Evolutionary conservation across 2,888 invertebrate genomes (phyloP).

Genomic region (Allacma fusca): DNA sequence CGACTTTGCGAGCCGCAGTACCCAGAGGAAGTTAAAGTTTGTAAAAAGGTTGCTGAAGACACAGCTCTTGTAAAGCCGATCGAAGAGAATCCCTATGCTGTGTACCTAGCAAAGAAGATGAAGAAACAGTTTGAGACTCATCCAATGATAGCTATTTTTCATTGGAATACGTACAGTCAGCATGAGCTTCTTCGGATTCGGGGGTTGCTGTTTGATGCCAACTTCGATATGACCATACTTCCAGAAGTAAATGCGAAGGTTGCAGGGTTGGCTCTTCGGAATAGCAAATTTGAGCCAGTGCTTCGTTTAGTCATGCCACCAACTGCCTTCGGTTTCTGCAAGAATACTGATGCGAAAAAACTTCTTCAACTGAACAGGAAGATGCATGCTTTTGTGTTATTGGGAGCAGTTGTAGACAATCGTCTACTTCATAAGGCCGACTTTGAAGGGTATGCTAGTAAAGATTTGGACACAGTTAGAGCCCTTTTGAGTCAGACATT

Average conservation of each 20-base stretch:
- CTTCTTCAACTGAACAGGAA: constrained; percentile 75
- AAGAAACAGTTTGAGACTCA: constrained; percentile 76
- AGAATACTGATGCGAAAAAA: constrained; percentile 71
- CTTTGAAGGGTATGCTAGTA: constrained; percentile 42
- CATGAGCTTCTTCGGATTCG: constrained; percentile 69
- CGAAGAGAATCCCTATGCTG: constrained; percentile 75
- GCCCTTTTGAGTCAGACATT: constrained; percentile 37
- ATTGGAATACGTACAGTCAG: constrained; percentile 75
- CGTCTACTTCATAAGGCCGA: constrained; percentile 53
- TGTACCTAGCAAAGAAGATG: constrained; percentile 76
- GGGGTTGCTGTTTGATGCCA: constrained; percentile 49
- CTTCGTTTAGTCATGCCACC: constrained; percentile 72
- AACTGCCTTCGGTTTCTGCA: constrained; percentile 75
- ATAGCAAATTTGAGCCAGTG: constrained; percentile 75
- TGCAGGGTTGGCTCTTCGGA: constrained; percentile 72
- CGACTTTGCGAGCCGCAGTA: constrained; percentile 74
- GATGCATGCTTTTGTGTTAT: constrained; percentile 74
- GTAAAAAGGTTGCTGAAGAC: constrained; percentile 37
- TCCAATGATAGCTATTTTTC: constrained; percentile 76
- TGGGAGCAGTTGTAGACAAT: constrained; percentile 67
- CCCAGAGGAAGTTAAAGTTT: constrained; percentile 63
- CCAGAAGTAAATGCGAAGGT: constrained; percentile 65
- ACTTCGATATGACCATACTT: constrained; percentile 49
- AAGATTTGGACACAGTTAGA: constrained; percentile 2
- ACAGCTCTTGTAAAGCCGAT: not conserved